Base-by-base conservation (phyloP, 2,113 vertebrate genomes). In the Thunnus maccoyii region DNA sequence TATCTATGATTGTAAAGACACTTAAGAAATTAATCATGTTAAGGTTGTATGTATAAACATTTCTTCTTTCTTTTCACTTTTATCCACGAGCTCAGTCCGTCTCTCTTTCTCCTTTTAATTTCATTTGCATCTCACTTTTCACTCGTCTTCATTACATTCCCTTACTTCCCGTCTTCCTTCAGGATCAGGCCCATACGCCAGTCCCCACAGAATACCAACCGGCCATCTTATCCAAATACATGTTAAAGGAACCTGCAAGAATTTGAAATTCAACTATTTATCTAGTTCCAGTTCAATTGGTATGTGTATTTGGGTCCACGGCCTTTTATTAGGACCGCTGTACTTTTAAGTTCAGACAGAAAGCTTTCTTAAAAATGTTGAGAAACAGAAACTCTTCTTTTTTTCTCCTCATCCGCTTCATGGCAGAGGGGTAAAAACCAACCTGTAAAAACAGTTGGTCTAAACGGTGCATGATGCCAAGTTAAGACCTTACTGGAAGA, bases 201-300 rank as follows among this genome's bases (percentile, higher is more conserved):
- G 62, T 85, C 75, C 82, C 61, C 65, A 81, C 66, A 51, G 46
- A 89, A 67, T 68, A 70, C 82, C 81, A 58, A 75, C 65, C 62
- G 75, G 51, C 62, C 13, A 61, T 66, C n/a, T 50, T 82, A 69
- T 88, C 78, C 74, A 91, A 87, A 85, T 77, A 73, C 36, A 83
- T 30, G 62, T 69, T 78, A 82, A 88, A 86, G 72, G 57, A 91
- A 83, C 82, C 89, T 67, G 82, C 73, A 88, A 85, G 50, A 87
- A 79, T 83, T 80, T 86, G 72, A 82, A 90, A 86, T 78, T 81
- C 66, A 80, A 76, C 69, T 79, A 83, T 88, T 91, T 88, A 89
- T 89, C 91, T 79, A 50, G 86, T 83, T 68, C 58, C 68, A 76
- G 20, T 86, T 88, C 25, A 46, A 72, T 68, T 88, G 84, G 60